Conservation (phyloP, 2,113 vertebrate species). For the Sclerurus mexicanus region DNA sequence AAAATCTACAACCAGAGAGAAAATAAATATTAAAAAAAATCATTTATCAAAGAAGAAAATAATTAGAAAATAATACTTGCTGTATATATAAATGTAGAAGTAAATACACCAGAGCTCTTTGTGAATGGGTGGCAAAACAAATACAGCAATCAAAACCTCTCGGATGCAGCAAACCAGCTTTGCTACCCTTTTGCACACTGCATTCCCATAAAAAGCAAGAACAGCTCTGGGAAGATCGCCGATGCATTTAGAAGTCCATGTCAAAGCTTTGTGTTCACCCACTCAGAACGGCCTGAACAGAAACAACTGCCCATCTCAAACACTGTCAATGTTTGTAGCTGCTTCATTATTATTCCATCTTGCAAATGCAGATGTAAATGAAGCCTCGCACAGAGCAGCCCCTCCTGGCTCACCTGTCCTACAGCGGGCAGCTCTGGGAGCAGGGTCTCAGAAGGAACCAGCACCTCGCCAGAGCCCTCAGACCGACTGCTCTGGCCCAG, state of each 20-base stretch:
- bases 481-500: neutral
- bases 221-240: neutral
- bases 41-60: neutral
- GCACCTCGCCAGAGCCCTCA: neutral
- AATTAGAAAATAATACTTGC: neutral
- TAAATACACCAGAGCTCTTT: slow-evolving; percentile 3
- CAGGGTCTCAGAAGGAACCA: neutral
- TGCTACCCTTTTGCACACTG: neutral
- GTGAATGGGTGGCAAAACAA: neutral
- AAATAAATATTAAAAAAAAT: neutral
- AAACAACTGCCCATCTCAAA: neutral
- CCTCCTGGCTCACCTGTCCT: neutral
- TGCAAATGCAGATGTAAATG: neutral
- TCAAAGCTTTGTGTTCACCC: neutral
- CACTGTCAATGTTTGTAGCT: neutral
- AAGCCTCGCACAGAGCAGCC: neutral
- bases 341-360: neutral
- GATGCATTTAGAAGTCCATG: neutral
- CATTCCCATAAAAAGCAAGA: neutral
- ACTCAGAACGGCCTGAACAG: neutral
- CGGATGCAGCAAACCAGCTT: neutral
- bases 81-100: neutral
- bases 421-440: accelerated
- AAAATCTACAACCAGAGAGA: neutral
- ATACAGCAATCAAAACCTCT: neutral